A percentile compares a stretch with the other conserved stretches of the same genome.
Evolutionary conservation across 1,140 invertebrate species (phyloP).

Genomic region (Nasonia longicornis): DNA sequence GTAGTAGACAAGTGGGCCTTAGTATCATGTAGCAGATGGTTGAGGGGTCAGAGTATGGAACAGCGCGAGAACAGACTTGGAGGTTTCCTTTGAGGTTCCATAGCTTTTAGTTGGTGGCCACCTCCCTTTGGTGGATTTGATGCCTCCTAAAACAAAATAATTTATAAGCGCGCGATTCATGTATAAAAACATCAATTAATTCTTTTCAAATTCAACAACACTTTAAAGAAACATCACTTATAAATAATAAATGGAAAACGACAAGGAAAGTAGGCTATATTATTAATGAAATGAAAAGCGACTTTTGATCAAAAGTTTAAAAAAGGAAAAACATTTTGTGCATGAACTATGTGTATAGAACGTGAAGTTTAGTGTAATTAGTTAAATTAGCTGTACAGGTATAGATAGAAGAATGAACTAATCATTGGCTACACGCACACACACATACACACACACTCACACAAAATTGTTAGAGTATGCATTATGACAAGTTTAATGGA

Average conservation of each 20-base stretch:
- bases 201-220: background rate
- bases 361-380: background rate
- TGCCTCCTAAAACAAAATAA: conserved; percentile 74
- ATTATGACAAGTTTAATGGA: background rate
- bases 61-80: conserved; percentile 80
- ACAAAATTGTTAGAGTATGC: background rate
- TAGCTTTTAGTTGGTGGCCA: conserved; percentile 77
- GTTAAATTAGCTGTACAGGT: background rate
- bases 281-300: background rate
- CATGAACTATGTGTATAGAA: background rate
- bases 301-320: background rate
- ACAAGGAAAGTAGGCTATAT: background rate
- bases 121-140: conserved; percentile 82
- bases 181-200: background rate
- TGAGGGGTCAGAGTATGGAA: conserved; percentile 79
- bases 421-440: background rate
- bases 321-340: background rate
- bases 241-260: background rate
- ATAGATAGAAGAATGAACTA: background rate
- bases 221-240: background rate
- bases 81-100: conserved; percentile 80
- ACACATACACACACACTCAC: background rate
- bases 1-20: conserved; percentile 61
- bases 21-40: conserved; percentile 54
- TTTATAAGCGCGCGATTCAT: background rate